phyloP scores from a whole-genome alignment of 2,888 invertebrate genomes.

The Smittia aterrima region DNA sequence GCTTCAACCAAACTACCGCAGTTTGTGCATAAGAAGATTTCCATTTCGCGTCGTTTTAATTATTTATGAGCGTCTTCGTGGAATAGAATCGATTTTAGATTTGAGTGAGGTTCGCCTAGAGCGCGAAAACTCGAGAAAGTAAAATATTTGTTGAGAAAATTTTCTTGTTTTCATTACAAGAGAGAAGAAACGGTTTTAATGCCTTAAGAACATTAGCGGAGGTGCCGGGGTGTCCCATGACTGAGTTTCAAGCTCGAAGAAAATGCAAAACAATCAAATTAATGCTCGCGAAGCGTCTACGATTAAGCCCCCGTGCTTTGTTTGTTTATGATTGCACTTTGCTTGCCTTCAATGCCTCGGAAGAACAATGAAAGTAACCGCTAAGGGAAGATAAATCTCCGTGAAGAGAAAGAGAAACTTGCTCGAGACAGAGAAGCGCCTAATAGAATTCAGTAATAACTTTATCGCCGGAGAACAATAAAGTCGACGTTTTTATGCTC shows the following conservation, averaged over 20 bases:
- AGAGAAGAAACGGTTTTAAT: not conserved
- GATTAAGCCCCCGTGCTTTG: not conserved
- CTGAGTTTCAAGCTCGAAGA: constrained; percentile 12
- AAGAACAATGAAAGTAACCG: not conserved
- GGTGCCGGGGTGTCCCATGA: constrained; percentile 16
- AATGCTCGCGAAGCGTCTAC: not conserved
- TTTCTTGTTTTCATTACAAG: not conserved
- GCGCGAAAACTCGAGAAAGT: not conserved
- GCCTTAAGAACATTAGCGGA: constrained; percentile 23
- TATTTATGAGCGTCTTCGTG: not conserved
- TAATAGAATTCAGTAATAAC: constrained; percentile 18
- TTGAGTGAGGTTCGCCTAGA: not conserved
- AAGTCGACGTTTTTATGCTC: not conserved
- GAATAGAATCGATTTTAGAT: constrained; percentile 11
- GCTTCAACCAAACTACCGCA: not conserved
- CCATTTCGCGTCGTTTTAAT: not conserved
- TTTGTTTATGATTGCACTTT: not conserved
- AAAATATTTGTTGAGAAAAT: constrained; percentile 31
- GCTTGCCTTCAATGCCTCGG: not conserved
- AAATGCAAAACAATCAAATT: constrained; percentile 29
- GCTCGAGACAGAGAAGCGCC: constrained; percentile 9
- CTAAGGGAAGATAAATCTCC: not conserved
- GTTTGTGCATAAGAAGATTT: not conserved
- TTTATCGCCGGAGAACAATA: constrained; percentile 37
- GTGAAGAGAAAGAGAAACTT: constrained; percentile 6